Evolutionary conservation across 92 coral and sea anemone species (phyloP).

Genomic region (Zoanthus sansibaricus): DNA sequence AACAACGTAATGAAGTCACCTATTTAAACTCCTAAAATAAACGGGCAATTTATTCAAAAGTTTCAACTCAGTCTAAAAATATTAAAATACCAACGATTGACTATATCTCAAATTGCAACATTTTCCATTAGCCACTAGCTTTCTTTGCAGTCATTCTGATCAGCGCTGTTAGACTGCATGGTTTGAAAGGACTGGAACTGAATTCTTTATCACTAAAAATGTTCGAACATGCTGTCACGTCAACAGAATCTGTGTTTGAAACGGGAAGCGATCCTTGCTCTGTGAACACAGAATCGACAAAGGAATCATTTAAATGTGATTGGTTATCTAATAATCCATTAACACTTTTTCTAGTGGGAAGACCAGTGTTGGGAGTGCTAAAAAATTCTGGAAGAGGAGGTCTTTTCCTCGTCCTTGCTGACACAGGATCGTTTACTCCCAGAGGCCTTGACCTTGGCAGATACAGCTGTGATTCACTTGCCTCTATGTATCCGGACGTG

Average conservation of each 20-base stretch:
- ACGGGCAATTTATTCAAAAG: no score
- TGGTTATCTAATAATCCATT: neutral
- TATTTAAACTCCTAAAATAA: no score
- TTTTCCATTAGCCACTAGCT: conserved; percentile 30
- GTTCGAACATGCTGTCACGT: neutral
- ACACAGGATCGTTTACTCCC: conserved; percentile 36
- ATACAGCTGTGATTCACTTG: conserved; percentile 32
- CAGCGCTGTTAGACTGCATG: conserved; percentile 21
- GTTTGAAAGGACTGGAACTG: neutral
- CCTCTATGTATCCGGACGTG: conserved; percentile 9
- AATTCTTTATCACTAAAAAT: neutral
- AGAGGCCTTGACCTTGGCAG: conserved; percentile 40
- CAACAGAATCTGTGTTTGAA: conserved; percentile 19
- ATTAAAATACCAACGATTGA: no score
- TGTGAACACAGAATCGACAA: neutral
- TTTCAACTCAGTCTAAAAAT: no score
- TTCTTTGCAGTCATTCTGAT: conserved; percentile 44
- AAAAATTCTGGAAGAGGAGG: no score
- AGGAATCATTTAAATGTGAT: neutral
- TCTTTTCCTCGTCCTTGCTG: conserved; percentile 23
- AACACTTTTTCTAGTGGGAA: neutral
- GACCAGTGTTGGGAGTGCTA: neutral
- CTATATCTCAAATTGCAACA: no score
- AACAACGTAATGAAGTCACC: no score
- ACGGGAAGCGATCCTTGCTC: conserved; percentile 7